Conservation (phyloP, 2,888 invertebrate genomes). For the Tetramorium bicarinatum region DNA sequence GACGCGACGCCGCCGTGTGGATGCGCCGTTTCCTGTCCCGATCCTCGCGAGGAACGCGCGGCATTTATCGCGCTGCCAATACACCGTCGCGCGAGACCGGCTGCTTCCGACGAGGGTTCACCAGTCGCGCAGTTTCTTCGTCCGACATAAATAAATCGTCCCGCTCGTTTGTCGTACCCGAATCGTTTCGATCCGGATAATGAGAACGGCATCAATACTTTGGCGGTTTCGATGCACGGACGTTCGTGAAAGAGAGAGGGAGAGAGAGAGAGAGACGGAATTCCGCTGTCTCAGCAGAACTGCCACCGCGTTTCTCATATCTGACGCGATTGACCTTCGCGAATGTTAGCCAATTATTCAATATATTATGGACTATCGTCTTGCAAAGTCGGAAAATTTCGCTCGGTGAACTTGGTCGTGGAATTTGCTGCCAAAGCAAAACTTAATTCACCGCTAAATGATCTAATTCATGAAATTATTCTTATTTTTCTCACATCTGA, state of each 20-base stretch:
- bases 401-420: not conserved
- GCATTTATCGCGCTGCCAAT: conserved; percentile 52
- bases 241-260: conserved; percentile 1
- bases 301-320: not conserved
- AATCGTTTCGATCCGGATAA: conserved; percentile 40
- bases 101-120: conserved; percentile 36
- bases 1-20: conserved; percentile 47
- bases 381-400: not conserved
- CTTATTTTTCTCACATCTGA: not conserved
- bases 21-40: conserved; percentile 55
- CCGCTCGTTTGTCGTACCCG: not conserved
- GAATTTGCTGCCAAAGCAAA: not conserved
- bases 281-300: conserved; percentile 1
- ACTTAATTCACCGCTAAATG: not conserved
- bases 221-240: conserved; percentile 29
- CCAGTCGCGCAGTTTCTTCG: conserved; percentile 35
- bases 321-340: not conserved
- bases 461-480: conserved; percentile 8
- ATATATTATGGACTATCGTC: not conserved
- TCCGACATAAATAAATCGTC: conserved; percentile 42
- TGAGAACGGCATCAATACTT: conserved; percentile 35
- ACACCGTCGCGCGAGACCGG: not conserved
- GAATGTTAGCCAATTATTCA: not conserved
- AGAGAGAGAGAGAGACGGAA: not conserved
- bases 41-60: conserved; percentile 38